phyloP scores from a whole-genome alignment of 2,888 invertebrate genomes.

The Aphodius sticticus region DNA sequence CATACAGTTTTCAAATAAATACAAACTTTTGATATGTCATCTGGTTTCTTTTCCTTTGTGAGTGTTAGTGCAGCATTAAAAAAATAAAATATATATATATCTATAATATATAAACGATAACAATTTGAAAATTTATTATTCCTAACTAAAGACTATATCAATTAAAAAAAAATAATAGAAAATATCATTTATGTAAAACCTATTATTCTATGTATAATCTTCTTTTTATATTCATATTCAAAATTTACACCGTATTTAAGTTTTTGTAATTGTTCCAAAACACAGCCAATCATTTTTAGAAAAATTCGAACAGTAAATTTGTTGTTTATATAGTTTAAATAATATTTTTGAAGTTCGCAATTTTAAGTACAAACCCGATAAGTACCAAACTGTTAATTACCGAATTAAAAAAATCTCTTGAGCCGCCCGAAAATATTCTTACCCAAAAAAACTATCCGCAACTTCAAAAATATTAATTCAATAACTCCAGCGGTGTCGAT shows the following conservation, averaged over 20 bases:
- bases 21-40: constrained; percentile 25
- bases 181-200: constrained; percentile 39
- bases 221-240: constrained; percentile 5
- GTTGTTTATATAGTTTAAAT: not conserved
- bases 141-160: constrained; percentile 46
- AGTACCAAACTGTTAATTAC: not conserved
- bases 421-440: not conserved
- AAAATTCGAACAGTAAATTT: not conserved
- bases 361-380: constrained; percentile 5
- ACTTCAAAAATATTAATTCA: not conserved
- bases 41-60: constrained; percentile 43
- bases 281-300: constrained; percentile 21
- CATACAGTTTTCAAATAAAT: not conserved
- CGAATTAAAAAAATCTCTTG: constrained; percentile 10
- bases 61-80: constrained; percentile 43
- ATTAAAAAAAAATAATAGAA: constrained; percentile 31
- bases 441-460: too few species aligned
- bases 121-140: constrained; percentile 42
- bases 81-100: constrained; percentile 35
- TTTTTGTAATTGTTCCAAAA: not conserved
- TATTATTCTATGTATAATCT: constrained; percentile 26
- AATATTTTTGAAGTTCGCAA: constrained; percentile 9
- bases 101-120: constrained; percentile 37
- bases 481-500: constrained; percentile 25
- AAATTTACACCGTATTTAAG: not conserved